phyloP scores from a whole-genome alignment of 1,140 invertebrate species.

The Pristionchus pacificus region DNA sequence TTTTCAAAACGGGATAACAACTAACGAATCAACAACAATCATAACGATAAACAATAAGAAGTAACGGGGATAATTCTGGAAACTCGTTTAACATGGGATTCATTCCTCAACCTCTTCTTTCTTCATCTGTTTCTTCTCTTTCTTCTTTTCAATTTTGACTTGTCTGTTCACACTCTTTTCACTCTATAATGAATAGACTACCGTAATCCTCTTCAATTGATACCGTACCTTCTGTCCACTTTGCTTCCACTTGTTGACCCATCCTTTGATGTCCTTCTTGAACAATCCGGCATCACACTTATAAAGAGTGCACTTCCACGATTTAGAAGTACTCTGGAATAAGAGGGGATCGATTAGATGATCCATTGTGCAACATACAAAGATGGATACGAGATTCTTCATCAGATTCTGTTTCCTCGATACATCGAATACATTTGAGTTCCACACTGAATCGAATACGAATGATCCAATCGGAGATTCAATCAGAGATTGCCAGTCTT shows the following conservation, averaged over 20 bases:
- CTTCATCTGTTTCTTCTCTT: neutral
- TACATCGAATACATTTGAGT: neutral
- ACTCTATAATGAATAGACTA: neutral
- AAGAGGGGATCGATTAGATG: neutral
- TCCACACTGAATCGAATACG: conserved; percentile 24
- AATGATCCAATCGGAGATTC: conserved; percentile 12
- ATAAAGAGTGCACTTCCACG: conserved; percentile 28
- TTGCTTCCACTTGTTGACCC: conserved; percentile 25
- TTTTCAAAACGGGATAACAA: too few relatives aligned
- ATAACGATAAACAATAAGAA: too few relatives aligned
- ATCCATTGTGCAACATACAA: conserved; percentile 1
- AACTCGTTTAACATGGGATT: too few relatives aligned
- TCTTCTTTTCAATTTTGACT: neutral
- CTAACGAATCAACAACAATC: too few relatives aligned
- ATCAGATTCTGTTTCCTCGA: conserved; percentile 24
- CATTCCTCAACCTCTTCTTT: too few relatives aligned
- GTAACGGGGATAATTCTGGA: too few relatives aligned
- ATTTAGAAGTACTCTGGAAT: conserved; percentile 23
- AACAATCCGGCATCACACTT: conserved; percentile 19
- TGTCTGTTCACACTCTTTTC: neutral
- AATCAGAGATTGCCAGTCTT: conserved; percentile 19
- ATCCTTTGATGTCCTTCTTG: conserved; percentile 21
- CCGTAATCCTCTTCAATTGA: neutral
- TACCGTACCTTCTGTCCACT: neutral
- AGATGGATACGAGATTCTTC: conserved; percentile 18